These are phyloP conservation scores for Orchesella cincta DNA, from an alignment of 1,140 invertebrate species.

Conservation along the genomic window DNA sequence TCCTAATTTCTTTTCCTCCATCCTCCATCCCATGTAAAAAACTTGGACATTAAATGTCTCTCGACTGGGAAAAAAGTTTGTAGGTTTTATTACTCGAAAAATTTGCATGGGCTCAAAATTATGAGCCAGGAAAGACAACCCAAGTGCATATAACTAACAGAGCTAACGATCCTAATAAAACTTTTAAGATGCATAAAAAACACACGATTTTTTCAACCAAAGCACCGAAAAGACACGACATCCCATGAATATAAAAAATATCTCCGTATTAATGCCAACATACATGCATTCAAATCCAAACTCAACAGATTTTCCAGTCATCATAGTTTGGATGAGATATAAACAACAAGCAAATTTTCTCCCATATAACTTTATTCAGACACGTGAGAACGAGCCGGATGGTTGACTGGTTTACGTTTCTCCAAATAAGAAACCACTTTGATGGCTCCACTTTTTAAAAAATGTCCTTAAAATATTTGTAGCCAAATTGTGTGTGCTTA, in stretches of 20 bases:
- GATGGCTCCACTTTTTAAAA: neutral
- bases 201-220: neutral
- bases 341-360: neutral
- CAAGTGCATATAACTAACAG: neutral
- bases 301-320: neutral
- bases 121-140: neutral
- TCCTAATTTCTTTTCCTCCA: neutral
- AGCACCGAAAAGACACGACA: neutral
- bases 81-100: neutral
- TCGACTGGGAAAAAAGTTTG: neutral
- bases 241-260: neutral
- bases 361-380: neutral
- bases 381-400: neutral
- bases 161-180: constrained; percentile 2
- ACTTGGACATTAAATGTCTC: neutral
- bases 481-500: too few relatives aligned
- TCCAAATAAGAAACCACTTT: neutral
- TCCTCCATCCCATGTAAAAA: neutral
- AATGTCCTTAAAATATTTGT: neutral
- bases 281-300: neutral
- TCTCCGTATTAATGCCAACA: neutral
- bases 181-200: neutral
- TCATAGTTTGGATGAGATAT: neutral
- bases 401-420: neutral
- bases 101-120: constrained; percentile 1